A percentile compares a stretch with the other conserved stretches of the same genome.
phyloP scores from a whole-genome alignment of 2,797 vertebrate species.

The Clarias laeviceps region DNA sequence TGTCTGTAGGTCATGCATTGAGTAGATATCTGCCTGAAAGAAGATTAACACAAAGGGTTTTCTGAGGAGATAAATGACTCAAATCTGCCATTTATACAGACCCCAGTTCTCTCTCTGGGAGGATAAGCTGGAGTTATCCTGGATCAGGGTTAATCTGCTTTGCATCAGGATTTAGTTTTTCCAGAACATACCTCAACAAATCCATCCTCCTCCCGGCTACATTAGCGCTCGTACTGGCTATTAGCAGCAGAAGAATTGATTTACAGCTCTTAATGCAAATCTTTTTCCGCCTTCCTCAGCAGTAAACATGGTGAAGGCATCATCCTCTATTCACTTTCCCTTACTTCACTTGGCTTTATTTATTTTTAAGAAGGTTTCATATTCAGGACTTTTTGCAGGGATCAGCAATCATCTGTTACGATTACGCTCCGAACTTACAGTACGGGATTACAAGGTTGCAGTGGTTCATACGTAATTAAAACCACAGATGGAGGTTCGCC shows the following conservation, averaged over 20 bases:
- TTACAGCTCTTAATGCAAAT: not conserved
- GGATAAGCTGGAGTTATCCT: conserved; percentile 72
- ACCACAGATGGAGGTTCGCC: conserved; percentile 53
- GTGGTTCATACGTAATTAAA: conserved; percentile 69
- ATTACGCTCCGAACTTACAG: conserved; percentile 73
- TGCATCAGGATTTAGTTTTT: conserved; percentile 67
- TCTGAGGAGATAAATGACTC: conserved; percentile 47
- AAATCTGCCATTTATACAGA: conserved; percentile 74
- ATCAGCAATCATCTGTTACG: conserved; percentile 73
- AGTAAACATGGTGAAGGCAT: not conserved
- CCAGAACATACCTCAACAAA: conserved; percentile 59
- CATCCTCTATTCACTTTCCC: not conserved
- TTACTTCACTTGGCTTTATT: conserved; percentile 54
- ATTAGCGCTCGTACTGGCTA: not conserved
- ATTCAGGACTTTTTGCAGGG: conserved; percentile 60
- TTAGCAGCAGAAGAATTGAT: conserved; percentile 10
- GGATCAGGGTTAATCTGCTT: conserved; percentile 79
- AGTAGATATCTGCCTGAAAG: not conserved
- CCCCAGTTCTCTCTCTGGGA: conserved; percentile 68
- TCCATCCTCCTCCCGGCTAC: conserved; percentile 9
- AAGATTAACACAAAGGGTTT: conserved; percentile 31
- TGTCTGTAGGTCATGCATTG: not conserved
- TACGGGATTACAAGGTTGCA: conserved; percentile 76
- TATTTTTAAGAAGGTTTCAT: conserved; percentile 59
- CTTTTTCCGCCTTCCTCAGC: not conserved